Evolutionary conservation across 2,888 invertebrate species (phyloP), one percentile per base, ranked within the genome.

Genomic region (Lasioglossum vierecki): DNA sequence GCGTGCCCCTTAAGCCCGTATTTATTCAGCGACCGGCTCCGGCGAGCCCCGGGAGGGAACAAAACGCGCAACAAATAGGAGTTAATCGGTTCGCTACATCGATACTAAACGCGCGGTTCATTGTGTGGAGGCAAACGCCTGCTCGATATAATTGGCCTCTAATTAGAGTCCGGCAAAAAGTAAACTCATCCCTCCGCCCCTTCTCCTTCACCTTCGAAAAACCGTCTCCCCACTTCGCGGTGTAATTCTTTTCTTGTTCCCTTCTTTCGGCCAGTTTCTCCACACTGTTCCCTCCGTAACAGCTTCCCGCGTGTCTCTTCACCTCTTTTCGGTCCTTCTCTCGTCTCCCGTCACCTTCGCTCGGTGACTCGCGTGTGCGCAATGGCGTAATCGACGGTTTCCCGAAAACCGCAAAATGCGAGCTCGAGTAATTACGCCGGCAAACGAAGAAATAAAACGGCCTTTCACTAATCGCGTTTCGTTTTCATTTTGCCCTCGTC

Each of bases 111-210:
- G 92, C 90, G 89, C 90, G 88, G 90, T 92, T 92, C 92, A 93
- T 93, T 93, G 93, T 93, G 93, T 91, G 90, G 89, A 89, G 91
- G 91, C 90, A 91, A 93, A 93, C 93, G 93, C 92, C 93, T 93
- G 93, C 92, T 92, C 92, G 91, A 92, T 93, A 93, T 93, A 93
- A 93, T 93, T 93, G 93, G 93, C 89, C 93, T 91, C 93, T 93
- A 93, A 93, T 93, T 93, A 93, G 92, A 91, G 84, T 84, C 88
- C 85, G 84, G 85, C 87, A 90, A 90, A 84, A 90, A 90, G 90
- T 91, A 83, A 89, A 91, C 90, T 91, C 88, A 89, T 87, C 84
- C 80, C 81, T 75, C 72, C 13, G 35, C 46, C 35, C 30, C 41
- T 44, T 57, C 57, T 26, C 44, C 75, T 49, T 77, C 77, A 2